Conservation (phyloP, 1,140 invertebrate species). For the Drepana arcuata region DNA sequence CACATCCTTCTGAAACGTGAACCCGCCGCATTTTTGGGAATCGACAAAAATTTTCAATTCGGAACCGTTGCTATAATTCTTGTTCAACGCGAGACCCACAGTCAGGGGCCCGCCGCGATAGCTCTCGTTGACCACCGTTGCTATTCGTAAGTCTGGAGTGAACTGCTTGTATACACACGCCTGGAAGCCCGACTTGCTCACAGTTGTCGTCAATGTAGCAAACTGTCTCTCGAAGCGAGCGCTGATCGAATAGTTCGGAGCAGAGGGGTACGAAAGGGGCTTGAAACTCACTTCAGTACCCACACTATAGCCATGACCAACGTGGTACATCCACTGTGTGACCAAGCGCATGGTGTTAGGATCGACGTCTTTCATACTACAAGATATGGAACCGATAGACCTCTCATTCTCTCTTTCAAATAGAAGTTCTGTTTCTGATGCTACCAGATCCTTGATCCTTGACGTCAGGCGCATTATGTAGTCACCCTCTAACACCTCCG, state of each 20-base stretch:
- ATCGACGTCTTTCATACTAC: conserved; percentile 43
- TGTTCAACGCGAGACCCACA: conserved; percentile 46
- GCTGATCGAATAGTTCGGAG: conserved; percentile 37
- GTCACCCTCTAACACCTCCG: conserved; percentile 32
- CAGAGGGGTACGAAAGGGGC: conserved; percentile 24
- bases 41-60: conserved; percentile 58
- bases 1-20: conserved; percentile 49
- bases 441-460: conserved; percentile 46
- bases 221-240: conserved; percentile 36
- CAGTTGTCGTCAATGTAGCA: conserved; percentile 39
- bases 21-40: conserved; percentile 47
- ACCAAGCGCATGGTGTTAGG: conserved; percentile 37
- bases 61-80: conserved; percentile 37
- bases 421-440: conserved; percentile 50
- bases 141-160: conserved; percentile 38
- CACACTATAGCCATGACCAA: conserved; percentile 32
- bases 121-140: conserved; percentile 41
- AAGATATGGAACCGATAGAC: conserved; percentile 36
- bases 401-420: conserved; percentile 37
- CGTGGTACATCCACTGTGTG: conserved; percentile 47
- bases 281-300: conserved; percentile 37
- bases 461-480: conserved; percentile 43
- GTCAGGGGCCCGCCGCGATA: conserved; percentile 19
- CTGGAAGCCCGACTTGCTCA: conserved; percentile 42
- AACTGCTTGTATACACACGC: conserved; percentile 50